A percentile compares a stretch with the other conserved stretches of the same genome.
phyloP scores from a whole-genome alignment of 2,797 vertebrate genomes.

The Epinephelus awoara region DNA sequence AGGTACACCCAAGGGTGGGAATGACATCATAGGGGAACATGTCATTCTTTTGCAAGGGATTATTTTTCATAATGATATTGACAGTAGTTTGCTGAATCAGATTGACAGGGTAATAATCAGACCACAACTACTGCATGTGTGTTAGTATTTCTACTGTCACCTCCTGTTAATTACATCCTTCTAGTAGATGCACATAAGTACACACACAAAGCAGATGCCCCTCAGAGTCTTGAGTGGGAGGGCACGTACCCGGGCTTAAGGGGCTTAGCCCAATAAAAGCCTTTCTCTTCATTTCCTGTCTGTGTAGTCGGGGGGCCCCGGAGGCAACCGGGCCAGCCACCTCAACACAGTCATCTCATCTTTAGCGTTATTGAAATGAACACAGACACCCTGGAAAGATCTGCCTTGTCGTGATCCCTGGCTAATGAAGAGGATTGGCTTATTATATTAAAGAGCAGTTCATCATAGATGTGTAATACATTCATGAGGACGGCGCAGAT shows the following conservation, averaged over 20 bases:
- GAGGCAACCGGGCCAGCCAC: slow-evolving; percentile 30
- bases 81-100: slow-evolving; percentile 30
- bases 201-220: slow-evolving; percentile 26
- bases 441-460: slow-evolving; percentile 57
- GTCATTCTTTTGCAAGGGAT: slow-evolving; percentile 30
- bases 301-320: slow-evolving; percentile 29
- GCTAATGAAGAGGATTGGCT: slow-evolving; percentile 58
- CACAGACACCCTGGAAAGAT: slow-evolving; percentile 27
- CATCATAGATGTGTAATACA: slow-evolving; percentile 29
- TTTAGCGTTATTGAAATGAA: slow-evolving; percentile 54
- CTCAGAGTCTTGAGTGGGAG: slow-evolving; percentile 48
- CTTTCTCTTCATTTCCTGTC: slow-evolving; percentile 62
- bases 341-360: slow-evolving; percentile 51
- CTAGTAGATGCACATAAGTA: slow-evolving; percentile 27
- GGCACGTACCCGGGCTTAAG: slow-evolving; percentile 54
- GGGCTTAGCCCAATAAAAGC: slow-evolving; percentile 64
- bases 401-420: slow-evolving; percentile 38
- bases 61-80: slow-evolving; percentile 32
- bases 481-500: neutral
- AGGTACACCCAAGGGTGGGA: slow-evolving; percentile 33
- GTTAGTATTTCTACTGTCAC: slow-evolving; percentile 39
- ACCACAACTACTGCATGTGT: slow-evolving; percentile 21
- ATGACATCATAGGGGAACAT: slow-evolving; percentile 30
- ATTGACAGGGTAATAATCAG: slow-evolving; percentile 26
- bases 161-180: slow-evolving; percentile 52